phyloP scores from a whole-genome alignment of 2,888 invertebrate species.

The Dolichomitus sp. region DNA sequence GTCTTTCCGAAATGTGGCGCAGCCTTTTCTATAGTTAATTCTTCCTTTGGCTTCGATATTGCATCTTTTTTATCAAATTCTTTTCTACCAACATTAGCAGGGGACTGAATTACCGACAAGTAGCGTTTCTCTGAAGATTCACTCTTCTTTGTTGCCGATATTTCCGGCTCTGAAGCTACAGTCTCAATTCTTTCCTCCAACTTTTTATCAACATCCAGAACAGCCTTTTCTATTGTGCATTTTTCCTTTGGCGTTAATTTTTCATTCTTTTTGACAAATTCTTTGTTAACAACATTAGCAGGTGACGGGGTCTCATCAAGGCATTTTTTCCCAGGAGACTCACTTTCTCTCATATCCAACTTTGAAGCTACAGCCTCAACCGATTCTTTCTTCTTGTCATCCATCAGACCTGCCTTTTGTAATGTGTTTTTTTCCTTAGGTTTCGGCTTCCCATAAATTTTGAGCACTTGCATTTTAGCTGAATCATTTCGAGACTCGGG shows the following conservation, averaged over 20 bases:
- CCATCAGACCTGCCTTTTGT: not conserved
- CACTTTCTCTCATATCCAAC: not conserved
- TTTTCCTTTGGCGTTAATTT: not conserved
- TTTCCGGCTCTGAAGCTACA: not conserved
- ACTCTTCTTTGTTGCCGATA: not conserved
- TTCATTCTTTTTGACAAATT: not conserved
- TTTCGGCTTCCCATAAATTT: not conserved
- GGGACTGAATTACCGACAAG: not conserved
- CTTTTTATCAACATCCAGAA: not conserved
- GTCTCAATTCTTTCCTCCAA: not conserved
- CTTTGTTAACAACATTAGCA: not conserved
- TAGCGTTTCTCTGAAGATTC: not conserved
- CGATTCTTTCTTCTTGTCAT: not conserved
- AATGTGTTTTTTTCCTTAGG: not conserved
- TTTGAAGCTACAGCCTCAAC: not conserved
- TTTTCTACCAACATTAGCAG: not conserved
- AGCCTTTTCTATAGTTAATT: not conserved
- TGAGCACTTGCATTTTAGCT: not conserved
- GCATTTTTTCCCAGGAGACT: not conserved
- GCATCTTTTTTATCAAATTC: not conserved
- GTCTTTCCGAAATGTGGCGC: not conserved
- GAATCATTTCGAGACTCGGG: not conserved
- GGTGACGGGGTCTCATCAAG: not conserved
- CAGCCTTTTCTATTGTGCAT: not conserved
- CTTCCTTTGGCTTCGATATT: not conserved